These are phyloP conservation scores for Apostichopus leukothele DNA, from an alignment of 53 echinoderm and acorn worm species.

Conservation along the genomic window DNA sequence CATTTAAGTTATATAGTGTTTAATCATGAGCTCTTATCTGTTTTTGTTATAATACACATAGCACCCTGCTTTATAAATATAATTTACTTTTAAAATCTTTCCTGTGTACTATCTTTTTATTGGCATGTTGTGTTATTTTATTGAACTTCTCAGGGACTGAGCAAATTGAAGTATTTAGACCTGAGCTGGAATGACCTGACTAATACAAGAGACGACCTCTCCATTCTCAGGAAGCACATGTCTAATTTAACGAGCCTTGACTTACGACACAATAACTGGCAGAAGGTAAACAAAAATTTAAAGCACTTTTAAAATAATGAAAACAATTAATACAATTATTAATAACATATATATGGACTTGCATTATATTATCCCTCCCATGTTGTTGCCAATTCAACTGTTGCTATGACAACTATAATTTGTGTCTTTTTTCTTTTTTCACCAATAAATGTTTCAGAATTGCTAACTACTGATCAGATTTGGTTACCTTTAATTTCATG, in stretches of 20 bases:
- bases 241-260: slow-evolving; percentile 72
- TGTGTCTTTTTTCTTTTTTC: too few species aligned
- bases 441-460: neutral
- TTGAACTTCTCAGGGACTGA: slow-evolving; percentile 57
- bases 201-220: slow-evolving; percentile 93
- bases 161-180: slow-evolving; percentile 86
- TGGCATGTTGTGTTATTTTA: too few species aligned
- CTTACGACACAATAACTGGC: slow-evolving; percentile 94
- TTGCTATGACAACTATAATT: too few species aligned
- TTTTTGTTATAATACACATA: too few species aligned
- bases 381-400: too few species aligned
- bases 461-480: too few species aligned
- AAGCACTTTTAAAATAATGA: neutral
- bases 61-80: too few species aligned
- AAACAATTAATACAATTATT: neutral
- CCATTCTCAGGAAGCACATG: slow-evolving; percentile 90
- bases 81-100: too few species aligned
- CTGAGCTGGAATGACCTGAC: slow-evolving; percentile 99
- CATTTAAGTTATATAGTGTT: too few species aligned
- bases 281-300: slow-evolving; percentile 59
- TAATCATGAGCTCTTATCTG: too few species aligned
- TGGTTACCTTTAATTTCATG: too few species aligned
- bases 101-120: too few species aligned
- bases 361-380: neutral
- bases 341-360: neutral